Evolutionary conservation across 2,888 invertebrate genomes (phyloP).

Genomic region (Aelia acuminata): DNA sequence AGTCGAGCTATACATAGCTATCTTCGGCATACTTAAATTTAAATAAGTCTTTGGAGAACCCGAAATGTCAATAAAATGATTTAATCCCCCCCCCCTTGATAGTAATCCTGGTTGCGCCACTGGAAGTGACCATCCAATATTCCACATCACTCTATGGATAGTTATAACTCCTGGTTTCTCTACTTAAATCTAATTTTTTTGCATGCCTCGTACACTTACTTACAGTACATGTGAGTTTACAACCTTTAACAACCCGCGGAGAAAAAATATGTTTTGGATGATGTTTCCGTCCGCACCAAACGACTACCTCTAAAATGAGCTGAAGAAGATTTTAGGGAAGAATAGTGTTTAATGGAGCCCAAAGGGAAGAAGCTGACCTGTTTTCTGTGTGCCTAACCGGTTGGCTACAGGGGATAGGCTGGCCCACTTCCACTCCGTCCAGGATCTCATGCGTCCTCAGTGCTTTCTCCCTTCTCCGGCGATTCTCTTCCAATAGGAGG

Average conservation of each 20-base stretch:
- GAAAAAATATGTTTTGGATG: neutral
- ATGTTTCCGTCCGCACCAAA: neutral
- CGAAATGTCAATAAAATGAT: too few relatives aligned
- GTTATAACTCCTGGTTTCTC: too few relatives aligned
- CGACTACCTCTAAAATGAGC: neutral
- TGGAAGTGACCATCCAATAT: too few relatives aligned
- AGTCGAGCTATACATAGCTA: too few relatives aligned
- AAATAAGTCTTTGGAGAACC: too few relatives aligned
- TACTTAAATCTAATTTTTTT: neutral
- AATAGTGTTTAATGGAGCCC: neutral
- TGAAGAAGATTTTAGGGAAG: neutral
- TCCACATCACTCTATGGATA: too few relatives aligned
- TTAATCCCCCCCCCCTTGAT: too few relatives aligned
- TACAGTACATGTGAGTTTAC: neutral
- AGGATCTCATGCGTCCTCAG: constrained; percentile 1
- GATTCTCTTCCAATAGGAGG: neutral
- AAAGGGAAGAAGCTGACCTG: neutral
- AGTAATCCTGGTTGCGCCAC: too few relatives aligned
- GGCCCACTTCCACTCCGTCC: constrained; percentile 9
- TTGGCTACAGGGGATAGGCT: neutral
- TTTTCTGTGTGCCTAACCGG: constrained; percentile 21
- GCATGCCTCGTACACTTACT: neutral
- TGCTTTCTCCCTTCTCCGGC: neutral
- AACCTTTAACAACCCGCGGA: too few relatives aligned
- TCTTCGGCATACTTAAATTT: too few relatives aligned